Conservation (phyloP, 2,888 invertebrate species). For the Stegana nigrithorax region DNA sequence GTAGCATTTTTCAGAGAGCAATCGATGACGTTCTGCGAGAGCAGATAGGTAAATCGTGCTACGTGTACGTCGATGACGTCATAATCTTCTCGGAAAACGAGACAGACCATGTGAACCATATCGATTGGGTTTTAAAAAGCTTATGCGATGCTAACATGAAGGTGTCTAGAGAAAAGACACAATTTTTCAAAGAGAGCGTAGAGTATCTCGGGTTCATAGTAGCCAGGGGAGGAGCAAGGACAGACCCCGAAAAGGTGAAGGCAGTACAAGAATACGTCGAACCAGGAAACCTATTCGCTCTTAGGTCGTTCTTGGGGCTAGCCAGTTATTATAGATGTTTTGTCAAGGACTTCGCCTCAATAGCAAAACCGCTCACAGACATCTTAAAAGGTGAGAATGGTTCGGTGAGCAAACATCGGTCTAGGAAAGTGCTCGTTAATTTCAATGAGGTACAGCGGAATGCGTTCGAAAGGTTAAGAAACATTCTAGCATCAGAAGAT, state of each 20-base stretch:
- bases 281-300: neutral
- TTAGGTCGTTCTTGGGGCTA: neutral
- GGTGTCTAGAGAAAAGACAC: neutral
- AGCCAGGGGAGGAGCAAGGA: neutral
- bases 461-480: neutral
- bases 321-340: neutral
- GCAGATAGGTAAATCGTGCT: conserved; percentile 33
- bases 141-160: neutral
- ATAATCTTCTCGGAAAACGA: conserved; percentile 46
- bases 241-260: conserved; percentile 11
- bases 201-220: conserved; percentile 4
- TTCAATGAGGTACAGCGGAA: neutral
- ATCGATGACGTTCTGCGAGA: conserved; percentile 34
- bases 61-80: conserved; percentile 20
- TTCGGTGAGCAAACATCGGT: neutral
- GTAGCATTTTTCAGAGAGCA: conserved; percentile 54
- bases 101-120: neutral
- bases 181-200: neutral
- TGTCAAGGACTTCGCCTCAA: neutral
- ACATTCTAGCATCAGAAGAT: conserved; percentile 7
- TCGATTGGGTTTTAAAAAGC: neutral
- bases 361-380: neutral
- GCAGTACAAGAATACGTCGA: neutral
- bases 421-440: neutral
- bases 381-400: neutral